Percentiles rank a stretch among this genome's conserved stretches.
phyloP scores from a whole-genome alignment of 2,113 vertebrate genomes.

The Lophochroa leadbeateri region DNA sequence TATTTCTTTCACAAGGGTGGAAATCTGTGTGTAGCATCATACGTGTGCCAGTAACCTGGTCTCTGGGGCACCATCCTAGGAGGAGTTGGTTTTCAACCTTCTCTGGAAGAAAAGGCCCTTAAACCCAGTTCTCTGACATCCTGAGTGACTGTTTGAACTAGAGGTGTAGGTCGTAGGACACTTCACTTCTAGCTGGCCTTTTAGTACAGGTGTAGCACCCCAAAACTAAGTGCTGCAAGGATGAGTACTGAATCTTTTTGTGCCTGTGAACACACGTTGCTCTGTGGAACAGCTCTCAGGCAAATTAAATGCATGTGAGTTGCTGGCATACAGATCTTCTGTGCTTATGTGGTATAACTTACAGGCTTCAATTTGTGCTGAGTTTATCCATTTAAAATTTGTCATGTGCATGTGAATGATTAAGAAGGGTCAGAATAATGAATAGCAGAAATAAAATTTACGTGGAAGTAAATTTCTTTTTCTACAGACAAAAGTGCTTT shows the following conservation, averaged over 20 bases:
- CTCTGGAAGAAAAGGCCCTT: background rate
- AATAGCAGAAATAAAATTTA: background rate
- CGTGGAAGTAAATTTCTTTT: background rate
- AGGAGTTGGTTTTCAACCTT: background rate
- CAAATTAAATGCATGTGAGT: background rate
- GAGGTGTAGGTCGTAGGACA: background rate
- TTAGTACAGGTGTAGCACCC: background rate
- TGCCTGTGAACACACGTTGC: accelerated
- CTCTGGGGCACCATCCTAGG: background rate
- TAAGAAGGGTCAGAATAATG: background rate
- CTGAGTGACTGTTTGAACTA: background rate
- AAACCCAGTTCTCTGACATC: background rate
- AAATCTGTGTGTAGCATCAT: accelerated
- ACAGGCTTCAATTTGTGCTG: background rate
- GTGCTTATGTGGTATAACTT: background rate
- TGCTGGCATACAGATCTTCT: background rate
- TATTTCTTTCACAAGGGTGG: background rate
- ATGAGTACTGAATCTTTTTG: background rate
- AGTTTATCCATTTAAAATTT: background rate
- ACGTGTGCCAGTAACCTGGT: background rate
- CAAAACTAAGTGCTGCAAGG: background rate
- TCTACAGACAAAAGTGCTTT: background rate
- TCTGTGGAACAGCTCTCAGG: background rate
- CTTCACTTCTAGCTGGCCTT: background rate
- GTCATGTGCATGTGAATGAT: background rate